Conservation (phyloP, 2,797 vertebrate species). For the Ciconia nigra region DNA sequence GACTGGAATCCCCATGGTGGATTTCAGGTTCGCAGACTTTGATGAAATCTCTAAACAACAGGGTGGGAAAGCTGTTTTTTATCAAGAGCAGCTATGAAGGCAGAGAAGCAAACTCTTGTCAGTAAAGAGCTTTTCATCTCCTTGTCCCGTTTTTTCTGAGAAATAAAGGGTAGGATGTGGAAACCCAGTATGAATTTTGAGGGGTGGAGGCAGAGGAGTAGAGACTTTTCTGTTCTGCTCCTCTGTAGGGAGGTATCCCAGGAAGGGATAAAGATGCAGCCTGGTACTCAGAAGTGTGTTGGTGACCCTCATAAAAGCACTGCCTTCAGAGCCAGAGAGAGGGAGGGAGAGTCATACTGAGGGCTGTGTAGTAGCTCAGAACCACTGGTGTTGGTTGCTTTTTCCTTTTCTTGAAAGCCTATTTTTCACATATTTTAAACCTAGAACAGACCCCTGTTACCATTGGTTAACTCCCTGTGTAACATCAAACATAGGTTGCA, state of each 20-base stretch:
- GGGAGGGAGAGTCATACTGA: neutral
- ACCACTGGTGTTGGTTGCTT: neutral
- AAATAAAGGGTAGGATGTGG: neutral
- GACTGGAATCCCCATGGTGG: neutral
- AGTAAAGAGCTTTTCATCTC: neutral
- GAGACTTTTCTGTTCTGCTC: neutral
- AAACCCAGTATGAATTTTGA: neutral
- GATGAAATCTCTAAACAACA: slow-evolving; percentile 16
- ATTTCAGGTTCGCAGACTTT: slow-evolving; percentile 28
- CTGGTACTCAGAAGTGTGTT: neutral
- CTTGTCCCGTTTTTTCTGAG: neutral
- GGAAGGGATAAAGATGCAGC: neutral
- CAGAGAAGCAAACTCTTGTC: slow-evolving; percentile 9
- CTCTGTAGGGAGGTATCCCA: rapidly evolving
- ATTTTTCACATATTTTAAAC: neutral
- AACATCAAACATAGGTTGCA: neutral
- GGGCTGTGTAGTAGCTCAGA: neutral
- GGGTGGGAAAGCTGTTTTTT: slow-evolving; percentile 25
- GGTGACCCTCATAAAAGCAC: neutral
- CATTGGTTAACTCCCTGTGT: neutral
- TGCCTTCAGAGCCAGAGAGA: neutral
- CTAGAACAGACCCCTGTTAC: neutral
- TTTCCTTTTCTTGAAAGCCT: neutral
- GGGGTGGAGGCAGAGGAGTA: neutral
- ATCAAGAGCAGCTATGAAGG: neutral